A percentile compares a stretch with the other conserved stretches of the same genome.
phyloP scores from a whole-genome alignment of 2,888 invertebrate species.

The Eupelmus urozonus region DNA sequence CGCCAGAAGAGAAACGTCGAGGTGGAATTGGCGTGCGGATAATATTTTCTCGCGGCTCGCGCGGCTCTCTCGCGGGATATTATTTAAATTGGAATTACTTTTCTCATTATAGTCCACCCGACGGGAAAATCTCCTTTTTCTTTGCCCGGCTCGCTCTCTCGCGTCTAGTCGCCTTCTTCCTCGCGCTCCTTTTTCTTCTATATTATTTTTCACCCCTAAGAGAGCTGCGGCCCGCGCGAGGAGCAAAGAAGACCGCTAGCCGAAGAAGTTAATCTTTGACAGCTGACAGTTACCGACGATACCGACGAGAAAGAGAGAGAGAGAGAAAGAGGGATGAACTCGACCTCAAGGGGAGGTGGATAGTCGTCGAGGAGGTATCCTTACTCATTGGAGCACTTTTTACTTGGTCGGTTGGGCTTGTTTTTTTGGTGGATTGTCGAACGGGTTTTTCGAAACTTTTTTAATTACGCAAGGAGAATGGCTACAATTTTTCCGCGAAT shows the following conservation, averaged over 20 bases:
- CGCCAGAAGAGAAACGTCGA: constrained; percentile 23
- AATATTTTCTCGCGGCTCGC: constrained; percentile 73
- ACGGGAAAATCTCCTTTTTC: constrained; percentile 74
- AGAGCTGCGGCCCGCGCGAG: too few relatives aligned
- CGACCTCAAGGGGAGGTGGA: constrained; percentile 25
- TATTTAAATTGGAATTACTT: constrained; percentile 78
- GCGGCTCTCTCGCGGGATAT: constrained; percentile 70
- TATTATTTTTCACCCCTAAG: neutral
- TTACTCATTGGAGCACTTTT: constrained; percentile 13
- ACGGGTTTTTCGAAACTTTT: constrained; percentile 19
- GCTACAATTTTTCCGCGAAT: too few relatives aligned
- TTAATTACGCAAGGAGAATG: constrained; percentile 17
- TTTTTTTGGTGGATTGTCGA: neutral
- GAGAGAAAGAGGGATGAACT: too few relatives aligned
- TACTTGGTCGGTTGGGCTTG: neutral
- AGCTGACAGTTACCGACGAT: constrained; percentile 67
- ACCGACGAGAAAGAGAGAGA: too few relatives aligned
- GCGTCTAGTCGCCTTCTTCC: constrained; percentile 5
- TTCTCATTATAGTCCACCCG: constrained; percentile 76
- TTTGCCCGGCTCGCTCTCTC: constrained; percentile 68
- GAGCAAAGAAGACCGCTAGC: constrained; percentile 28
- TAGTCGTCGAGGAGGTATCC: constrained; percentile 3
- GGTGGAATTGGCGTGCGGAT: constrained; percentile 63
- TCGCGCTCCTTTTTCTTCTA: neutral
- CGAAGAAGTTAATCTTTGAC: constrained; percentile 74